phyloP scores from a whole-genome alignment of 2,113 vertebrate genomes.

The Porphyrio hochstetteri region DNA sequence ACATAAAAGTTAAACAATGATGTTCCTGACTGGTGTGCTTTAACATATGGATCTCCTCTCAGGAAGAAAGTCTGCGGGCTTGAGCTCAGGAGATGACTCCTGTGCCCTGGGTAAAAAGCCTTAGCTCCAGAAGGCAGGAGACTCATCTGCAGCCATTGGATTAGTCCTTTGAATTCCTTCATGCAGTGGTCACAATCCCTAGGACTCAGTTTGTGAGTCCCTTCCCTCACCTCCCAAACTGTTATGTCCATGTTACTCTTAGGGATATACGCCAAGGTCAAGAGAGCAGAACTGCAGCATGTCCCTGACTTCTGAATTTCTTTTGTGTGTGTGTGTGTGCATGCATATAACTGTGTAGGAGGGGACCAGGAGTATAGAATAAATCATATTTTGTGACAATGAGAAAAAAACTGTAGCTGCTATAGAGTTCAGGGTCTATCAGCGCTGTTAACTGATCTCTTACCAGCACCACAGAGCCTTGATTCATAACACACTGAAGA shows the following conservation, averaged over 20 bases:
- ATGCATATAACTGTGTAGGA: rapidly evolving
- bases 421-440: not conserved
- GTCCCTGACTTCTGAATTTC: not conserved
- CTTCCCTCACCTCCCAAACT: not conserved
- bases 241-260: not conserved
- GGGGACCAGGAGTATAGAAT: not conserved
- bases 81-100: not conserved
- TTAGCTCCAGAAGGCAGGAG: not conserved
- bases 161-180: not conserved
- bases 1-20: not conserved
- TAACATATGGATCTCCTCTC: not conserved
- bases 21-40: not conserved
- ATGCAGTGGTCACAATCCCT: not conserved
- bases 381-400: not conserved
- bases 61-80: not conserved
- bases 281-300: not conserved
- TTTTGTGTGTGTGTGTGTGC: not conserved
- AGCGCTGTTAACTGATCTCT: not conserved
- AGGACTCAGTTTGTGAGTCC: not conserved
- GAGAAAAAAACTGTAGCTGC: not conserved
- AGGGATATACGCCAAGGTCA: not conserved
- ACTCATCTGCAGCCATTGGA: not conserved
- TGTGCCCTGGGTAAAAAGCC: not conserved
- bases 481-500: not conserved
- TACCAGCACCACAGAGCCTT: not conserved